Evolutionary conservation across 37 sponge, comb jelly and placozoan genomes (phyloP), one percentile per base, ranked within the genome.

Genomic region (Halichondria panicea): DNA sequence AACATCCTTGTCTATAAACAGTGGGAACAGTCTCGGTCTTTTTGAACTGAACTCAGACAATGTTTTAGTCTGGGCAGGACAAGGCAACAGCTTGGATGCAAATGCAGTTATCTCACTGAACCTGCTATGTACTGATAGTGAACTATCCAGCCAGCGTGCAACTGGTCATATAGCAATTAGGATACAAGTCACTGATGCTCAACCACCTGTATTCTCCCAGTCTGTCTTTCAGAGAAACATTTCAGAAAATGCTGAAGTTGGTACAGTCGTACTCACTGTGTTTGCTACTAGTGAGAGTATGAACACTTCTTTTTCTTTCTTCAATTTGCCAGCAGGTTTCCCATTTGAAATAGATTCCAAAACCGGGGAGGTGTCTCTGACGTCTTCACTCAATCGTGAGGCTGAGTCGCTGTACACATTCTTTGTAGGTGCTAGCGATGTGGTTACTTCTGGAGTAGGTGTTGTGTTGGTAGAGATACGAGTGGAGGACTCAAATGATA

Each of bases 381-480:
- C 63, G 37, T 12, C 53, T 32, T 24, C 64, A 18, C 84, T 83
- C 22, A 35, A 75, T 40, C 55, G 60, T 36, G 76, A 83, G 43
- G 41, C 18, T 3, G 33, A 11, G 22, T 27, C 46, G 15, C 30
- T 57, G 15, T 88, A 65, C 54, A 35, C 71, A 12, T 88, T 88
- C 68, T 40, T 72, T 62, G 78, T 88, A 3, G 31, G 19, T 18
- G 88, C 82, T 7, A 71, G 27, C 15, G 82, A 88, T 27, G 28
- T 52, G 19, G 33, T 61, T 0, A 68, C 70, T 13, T 30, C 37
- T 4, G 57, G 61, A 11, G 18, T 67, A 2, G 70, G 69, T 0
- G 3, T 75, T 6, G 43, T 76, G 21, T 28, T 69, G 50, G 70
- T 83, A 4, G 53, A 55, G 30, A 42, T 83, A 0, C 57, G 50